A percentile compares a stretch with the other conserved stretches of the same genome.
Conservation (phyloP, 2,888 invertebrate species). For the Noctua janthe region DNA sequence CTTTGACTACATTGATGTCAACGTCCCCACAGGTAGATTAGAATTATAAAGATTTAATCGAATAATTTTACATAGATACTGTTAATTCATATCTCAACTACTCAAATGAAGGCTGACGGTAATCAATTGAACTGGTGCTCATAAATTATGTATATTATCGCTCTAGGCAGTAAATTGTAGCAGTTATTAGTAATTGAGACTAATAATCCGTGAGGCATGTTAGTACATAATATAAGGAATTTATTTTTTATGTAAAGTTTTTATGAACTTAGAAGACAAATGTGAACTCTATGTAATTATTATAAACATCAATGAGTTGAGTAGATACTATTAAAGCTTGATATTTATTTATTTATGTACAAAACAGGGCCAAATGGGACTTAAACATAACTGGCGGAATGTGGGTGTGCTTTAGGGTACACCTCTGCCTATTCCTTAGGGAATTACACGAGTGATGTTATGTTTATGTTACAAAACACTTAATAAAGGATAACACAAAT, state of each 20-base stretch:
- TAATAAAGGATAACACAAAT: neutral
- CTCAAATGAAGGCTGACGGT: constrained; percentile 40
- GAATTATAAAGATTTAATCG: neutral
- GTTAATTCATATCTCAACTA: constrained; percentile 25
- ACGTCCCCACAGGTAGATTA: neutral
- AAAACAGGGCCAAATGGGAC: neutral
- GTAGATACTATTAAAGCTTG: neutral
- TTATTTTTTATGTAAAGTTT: neutral
- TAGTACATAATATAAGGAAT: constrained; percentile 17
- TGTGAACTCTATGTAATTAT: neutral
- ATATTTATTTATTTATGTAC: neutral
- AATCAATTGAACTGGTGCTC: constrained; percentile 41
- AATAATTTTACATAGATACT: neutral
- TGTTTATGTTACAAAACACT: neutral
- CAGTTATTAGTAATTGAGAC: constrained; percentile 31
- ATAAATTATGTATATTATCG: constrained; percentile 43
- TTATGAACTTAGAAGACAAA: neutral
- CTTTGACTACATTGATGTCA: neutral
- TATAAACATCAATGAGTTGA: neutral
- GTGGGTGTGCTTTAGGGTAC: no score
- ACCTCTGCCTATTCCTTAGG: neutral
- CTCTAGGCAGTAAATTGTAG: constrained; percentile 38
- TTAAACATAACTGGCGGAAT: neutral
- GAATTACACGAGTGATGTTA: neutral
- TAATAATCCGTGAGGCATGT: constrained; percentile 12